phyloP scores from a whole-genome alignment of 2,113 vertebrate species.

The Butastur rufipennis region DNA sequence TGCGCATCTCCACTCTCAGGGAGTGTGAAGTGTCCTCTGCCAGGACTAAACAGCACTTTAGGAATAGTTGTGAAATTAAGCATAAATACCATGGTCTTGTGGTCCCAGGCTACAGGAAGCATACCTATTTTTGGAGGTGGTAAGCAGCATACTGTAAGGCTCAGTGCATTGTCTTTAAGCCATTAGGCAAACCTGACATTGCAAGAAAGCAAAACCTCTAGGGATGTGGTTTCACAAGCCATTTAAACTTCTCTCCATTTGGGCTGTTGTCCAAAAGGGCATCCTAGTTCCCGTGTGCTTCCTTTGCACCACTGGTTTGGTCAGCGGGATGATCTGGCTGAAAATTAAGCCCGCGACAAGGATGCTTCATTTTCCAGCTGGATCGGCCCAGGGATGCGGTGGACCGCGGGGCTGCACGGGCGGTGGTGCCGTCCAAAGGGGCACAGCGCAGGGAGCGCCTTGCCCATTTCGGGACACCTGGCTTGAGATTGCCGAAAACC shows the following conservation, averaged over 20 bases:
- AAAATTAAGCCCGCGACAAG: neutral
- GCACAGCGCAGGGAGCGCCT: neutral
- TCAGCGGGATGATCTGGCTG: neutral
- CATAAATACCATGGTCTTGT: neutral
- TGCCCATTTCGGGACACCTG: neutral
- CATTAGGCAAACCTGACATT: neutral
- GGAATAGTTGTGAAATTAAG: neutral
- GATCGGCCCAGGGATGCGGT: neutral
- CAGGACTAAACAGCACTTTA: neutral
- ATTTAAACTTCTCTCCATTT: neutral
- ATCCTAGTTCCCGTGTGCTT: neutral
- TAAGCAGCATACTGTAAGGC: neutral
- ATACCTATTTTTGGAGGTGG: neutral
- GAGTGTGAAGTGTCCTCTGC: neutral
- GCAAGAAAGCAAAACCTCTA: neutral
- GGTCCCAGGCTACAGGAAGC: neutral
- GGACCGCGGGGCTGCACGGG: neutral
- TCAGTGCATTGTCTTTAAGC: neutral
- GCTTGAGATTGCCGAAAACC: accelerated
- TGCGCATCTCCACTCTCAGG: neutral
- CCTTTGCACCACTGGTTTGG: neutral
- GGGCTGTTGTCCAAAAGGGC: neutral
- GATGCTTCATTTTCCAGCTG: neutral
- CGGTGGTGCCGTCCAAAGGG: neutral
- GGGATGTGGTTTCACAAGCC: constrained; percentile 8